Conservation (phyloP, 1,140 invertebrate species). For the Habropoda laboriosa region DNA sequence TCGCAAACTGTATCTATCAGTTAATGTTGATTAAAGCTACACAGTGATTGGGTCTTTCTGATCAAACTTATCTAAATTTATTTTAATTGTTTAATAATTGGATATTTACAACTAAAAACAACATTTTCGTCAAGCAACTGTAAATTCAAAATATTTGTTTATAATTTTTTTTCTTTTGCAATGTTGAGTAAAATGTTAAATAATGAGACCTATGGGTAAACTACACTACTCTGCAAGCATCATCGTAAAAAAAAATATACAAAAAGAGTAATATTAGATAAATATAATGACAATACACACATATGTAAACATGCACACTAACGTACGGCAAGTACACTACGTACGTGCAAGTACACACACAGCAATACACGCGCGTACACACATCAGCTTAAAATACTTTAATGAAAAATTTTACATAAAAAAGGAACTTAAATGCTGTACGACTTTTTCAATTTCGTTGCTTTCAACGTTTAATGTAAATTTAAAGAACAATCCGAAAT, state of each 20-base stretch:
- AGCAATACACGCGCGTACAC: too few species aligned
- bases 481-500: background rate
- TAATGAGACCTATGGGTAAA: background rate
- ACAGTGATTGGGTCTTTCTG: conserved; percentile 27
- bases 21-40: background rate
- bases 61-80: conserved; percentile 6
- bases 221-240: background rate
- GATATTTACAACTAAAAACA: background rate
- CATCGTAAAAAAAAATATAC: background rate
- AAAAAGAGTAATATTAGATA: too few species aligned
- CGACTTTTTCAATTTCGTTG: background rate
- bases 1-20: conserved; percentile 4
- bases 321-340: background rate
- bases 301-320: too few species aligned
- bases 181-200: background rate
- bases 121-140: background rate
- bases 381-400: too few species aligned
- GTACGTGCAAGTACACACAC: too few species aligned
- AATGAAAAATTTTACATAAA: background rate
- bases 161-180: background rate
- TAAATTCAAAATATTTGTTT: conserved; percentile 25
- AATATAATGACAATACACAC: too few species aligned
- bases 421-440: background rate
- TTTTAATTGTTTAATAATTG: background rate
- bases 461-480: background rate